Evolutionary conservation across 2,113 vertebrate species (phyloP).

Genomic region (Gulo gulo): DNA sequence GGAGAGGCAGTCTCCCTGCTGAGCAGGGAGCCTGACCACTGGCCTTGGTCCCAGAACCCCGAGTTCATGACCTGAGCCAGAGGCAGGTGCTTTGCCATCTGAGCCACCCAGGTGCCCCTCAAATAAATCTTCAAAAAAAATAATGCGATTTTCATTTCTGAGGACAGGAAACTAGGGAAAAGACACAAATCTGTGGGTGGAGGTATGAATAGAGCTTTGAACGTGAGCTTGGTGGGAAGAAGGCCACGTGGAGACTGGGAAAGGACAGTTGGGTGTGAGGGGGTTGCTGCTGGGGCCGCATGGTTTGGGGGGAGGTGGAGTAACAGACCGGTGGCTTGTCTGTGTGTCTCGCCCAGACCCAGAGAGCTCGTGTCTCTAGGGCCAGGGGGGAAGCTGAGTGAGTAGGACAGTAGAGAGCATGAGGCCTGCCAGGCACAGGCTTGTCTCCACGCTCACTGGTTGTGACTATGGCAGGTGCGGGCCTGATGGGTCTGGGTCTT

Average conservation of each 20-base stretch:
- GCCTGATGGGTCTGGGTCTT: background rate
- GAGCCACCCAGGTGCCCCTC: too few species aligned
- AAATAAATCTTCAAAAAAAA: background rate
- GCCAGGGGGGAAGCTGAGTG: background rate
- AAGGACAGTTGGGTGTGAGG: background rate
- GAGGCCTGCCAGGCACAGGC: background rate
- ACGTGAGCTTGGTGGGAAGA: background rate
- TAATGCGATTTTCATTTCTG: background rate
- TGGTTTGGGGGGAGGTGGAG: background rate
- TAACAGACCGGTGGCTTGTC: background rate
- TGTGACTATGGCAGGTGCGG: fast-evolving
- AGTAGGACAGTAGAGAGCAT: fast-evolving
- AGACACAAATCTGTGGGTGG: background rate
- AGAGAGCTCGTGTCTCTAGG: background rate
- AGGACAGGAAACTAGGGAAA: background rate
- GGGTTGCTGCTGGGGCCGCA: too few species aligned
- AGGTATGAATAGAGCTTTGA: too few species aligned
- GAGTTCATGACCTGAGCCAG: too few species aligned
- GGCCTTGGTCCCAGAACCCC: too few species aligned
- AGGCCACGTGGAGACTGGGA: background rate
- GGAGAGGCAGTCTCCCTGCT: too few species aligned
- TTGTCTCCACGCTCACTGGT: too few species aligned
- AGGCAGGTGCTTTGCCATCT: too few species aligned
- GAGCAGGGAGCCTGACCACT: too few species aligned
- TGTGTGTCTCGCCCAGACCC: background rate